A percentile compares a stretch with the other conserved stretches of the same genome.
Evolutionary conservation across 2,113 vertebrate species (phyloP).

Genomic region (Junco hyemalis): DNA sequence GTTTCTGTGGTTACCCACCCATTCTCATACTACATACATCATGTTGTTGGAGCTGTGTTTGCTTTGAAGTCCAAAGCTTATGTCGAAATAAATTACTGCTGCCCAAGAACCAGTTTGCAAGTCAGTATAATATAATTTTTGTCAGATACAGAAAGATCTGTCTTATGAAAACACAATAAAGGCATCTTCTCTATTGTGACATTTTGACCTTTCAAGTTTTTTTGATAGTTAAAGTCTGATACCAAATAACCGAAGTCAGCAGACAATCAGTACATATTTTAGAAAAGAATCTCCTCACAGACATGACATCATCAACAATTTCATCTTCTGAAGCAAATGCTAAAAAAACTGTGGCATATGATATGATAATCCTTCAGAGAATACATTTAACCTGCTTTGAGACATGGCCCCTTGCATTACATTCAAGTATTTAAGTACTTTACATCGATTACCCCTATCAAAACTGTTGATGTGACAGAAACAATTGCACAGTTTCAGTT

Average conservation of each 20-base stretch:
- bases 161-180: neutral
- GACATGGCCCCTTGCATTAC: neutral
- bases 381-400: neutral
- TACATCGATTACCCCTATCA: neutral
- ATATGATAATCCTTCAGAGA: neutral
- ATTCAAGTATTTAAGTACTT: neutral
- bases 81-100: neutral
- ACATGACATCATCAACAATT: neutral
- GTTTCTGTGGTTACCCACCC: neutral
- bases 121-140: neutral
- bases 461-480: neutral
- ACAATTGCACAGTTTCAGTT: neutral
- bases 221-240: neutral
- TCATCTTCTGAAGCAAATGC: neutral
- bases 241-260: neutral
- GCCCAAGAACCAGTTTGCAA: neutral
- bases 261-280: neutral
- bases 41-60: neutral
- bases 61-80: neutral
- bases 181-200: neutral
- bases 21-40: neutral
- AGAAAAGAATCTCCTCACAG: neutral
- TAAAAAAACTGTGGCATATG: neutral
- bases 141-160: neutral
- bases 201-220: neutral